Percentiles rank a stretch among this genome's conserved stretches.
phyloP scores from a whole-genome alignment of 1,140 invertebrate species.

The Bombus picipes region DNA sequence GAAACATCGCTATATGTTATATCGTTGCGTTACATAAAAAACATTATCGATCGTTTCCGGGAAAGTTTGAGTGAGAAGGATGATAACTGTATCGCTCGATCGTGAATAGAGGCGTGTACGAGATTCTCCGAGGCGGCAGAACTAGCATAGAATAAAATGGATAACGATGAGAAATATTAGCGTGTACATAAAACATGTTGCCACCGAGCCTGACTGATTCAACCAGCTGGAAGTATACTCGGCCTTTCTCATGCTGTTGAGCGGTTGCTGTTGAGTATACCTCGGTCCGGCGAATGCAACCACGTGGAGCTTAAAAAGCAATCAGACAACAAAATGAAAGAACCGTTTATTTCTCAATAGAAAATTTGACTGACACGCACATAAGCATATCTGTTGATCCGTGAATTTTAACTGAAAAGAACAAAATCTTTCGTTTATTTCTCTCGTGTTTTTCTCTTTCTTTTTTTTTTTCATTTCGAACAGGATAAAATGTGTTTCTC shows the following conservation, averaged over 20 bases:
- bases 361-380: slow-evolving; percentile 37
- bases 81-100: not conserved
- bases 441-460: not conserved
- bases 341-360: not conserved
- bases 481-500: slow-evolving; percentile 47
- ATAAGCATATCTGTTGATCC: slow-evolving; percentile 44
- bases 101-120: slow-evolving; percentile 19
- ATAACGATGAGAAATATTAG: slow-evolving; percentile 17
- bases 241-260: slow-evolving; percentile 83
- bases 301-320: slow-evolving; percentile 76
- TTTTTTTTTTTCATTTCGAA: not conserved
- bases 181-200: slow-evolving; percentile 52
- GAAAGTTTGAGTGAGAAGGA: slow-evolving; percentile 61
- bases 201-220: slow-evolving; percentile 77
- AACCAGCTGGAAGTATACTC: slow-evolving; percentile 83
- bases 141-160: slow-evolving; percentile 12
- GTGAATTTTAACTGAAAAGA: slow-evolving; percentile 72
- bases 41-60: slow-evolving; percentile 33
- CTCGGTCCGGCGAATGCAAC: slow-evolving; percentile 80
- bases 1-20: too few species aligned
- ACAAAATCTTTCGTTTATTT: slow-evolving; percentile 10
- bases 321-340: slow-evolving; percentile 65
- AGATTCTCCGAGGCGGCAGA: not conserved
- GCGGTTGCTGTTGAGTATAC: slow-evolving; percentile 82
- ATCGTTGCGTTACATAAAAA: not conserved